Base-by-base conservation (phyloP, 2,797 vertebrate genomes). In the Thripadectes ignobilis region DNA sequence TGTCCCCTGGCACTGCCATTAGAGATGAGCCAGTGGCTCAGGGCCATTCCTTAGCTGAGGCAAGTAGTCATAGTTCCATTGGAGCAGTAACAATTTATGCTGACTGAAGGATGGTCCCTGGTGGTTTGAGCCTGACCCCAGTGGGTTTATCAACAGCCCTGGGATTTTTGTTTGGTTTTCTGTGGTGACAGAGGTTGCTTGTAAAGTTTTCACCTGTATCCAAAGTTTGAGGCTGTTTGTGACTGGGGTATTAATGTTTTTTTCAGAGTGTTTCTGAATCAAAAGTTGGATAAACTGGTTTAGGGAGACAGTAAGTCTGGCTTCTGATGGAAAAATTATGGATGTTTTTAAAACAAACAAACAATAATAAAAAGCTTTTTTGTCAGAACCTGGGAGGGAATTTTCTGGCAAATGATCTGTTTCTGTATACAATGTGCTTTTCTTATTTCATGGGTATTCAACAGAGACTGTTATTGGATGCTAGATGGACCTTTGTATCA, bases 11-110 rank as follows among this genome's bases (percentile, higher is more conserved):
- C 46, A 85, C 59, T 74, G 65, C 69, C 57, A 58, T 90, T 88
- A 92, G 88, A 82, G 79, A 76, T 41, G 88, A 95, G 89, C 63
- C 79, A 79, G 79, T 84, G 94, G 24, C 89, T 94, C 13, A 22
- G 41, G 91, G 62, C 63, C 24, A 32, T 62, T 88, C 65, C 71
- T 79, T 19, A 74, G 89, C 71, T 15, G 21, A 84, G 55, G 55
- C 32, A 79, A 79, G 39, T 21, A 59, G 89, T 93, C 91, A 34
- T 3, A 79, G 63, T n/a, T 79, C 58, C 79, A 29, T 0, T 24
- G 12, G 72, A 83, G 89, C 34, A 0, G 51, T 30, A 81, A 61
- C 8, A 10, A 61, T 73, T 89, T 51, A 14, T 81, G 51, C 55
- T 18, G 32, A n/a, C 55, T 78, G 82, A 81, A 68, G 62, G 69